These are phyloP conservation scores for Enoplosus armatus DNA, from an alignment of 2,797 vertebrate genomes.

Conservation along the genomic window DNA sequence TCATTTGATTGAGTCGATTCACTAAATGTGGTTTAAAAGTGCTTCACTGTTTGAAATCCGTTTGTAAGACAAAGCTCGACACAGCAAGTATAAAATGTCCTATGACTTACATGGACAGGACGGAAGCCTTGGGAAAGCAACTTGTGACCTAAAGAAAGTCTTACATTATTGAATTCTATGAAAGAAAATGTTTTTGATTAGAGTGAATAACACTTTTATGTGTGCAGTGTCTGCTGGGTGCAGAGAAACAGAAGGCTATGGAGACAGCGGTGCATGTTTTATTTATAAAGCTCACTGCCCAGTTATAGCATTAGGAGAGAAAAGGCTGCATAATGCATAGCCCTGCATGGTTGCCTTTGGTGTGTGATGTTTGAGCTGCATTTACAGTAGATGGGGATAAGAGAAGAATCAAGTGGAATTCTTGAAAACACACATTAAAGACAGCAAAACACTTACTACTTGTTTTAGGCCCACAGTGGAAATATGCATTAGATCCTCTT, in stretches of 20 bases:
- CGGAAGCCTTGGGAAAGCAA: neutral
- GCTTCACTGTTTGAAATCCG: neutral
- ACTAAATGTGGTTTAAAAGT: neutral
- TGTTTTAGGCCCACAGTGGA: neutral
- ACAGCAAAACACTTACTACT: neutral
- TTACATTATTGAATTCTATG: neutral
- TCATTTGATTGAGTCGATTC: neutral
- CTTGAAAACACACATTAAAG: slow-evolving; percentile 7
- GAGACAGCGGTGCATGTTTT: slow-evolving; percentile 65
- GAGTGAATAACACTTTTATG: slow-evolving; percentile 18
- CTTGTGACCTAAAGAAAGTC: neutral
- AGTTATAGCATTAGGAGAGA: slow-evolving; percentile 51
- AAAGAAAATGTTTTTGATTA: neutral
- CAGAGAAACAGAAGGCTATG: slow-evolving; percentile 28
- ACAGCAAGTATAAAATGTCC: too few species aligned
- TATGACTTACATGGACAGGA: too few species aligned
- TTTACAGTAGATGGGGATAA: neutral
- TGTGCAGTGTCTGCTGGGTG: slow-evolving; percentile 6
- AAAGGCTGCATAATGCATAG: slow-evolving; percentile 60
- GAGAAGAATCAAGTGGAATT: neutral
- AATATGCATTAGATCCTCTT: neutral
- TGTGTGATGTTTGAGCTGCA: slow-evolving; percentile 8
- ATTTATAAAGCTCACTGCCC: slow-evolving; percentile 61
- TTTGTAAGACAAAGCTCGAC: too few species aligned
- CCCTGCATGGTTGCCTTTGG: neutral